phyloP scores from a whole-genome alignment of 2,797 vertebrate genomes.

The Sylvilagus floridanus region DNA sequence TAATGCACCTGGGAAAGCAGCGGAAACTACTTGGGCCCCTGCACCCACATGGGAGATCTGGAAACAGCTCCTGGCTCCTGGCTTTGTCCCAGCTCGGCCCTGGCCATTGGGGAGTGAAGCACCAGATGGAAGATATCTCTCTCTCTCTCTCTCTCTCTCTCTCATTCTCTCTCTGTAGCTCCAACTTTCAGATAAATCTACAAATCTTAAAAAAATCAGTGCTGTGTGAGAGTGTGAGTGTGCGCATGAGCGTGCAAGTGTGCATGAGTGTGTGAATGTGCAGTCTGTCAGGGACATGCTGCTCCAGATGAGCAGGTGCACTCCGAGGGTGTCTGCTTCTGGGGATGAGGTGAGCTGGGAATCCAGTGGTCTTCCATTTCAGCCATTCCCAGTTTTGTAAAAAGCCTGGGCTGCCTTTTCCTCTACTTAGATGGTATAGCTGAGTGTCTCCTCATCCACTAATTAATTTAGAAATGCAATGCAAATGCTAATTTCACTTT shows the following conservation, averaged over 20 bases:
- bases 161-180: no score
- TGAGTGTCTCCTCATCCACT: background rate
- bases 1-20: no score
- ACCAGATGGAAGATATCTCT: no score
- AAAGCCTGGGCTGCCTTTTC: background rate
- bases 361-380: background rate
- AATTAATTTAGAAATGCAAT: background rate
- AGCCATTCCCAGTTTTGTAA: background rate
- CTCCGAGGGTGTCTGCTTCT: background rate
- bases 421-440: background rate
- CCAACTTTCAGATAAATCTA: no score
- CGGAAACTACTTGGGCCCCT: no score
- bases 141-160: no score
- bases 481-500: background rate
- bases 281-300: background rate
- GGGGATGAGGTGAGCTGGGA: background rate
- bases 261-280: background rate
- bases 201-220: no score
- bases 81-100: no score
- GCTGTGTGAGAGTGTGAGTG: background rate
- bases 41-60: no score
- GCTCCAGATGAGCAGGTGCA: fast-evolving
- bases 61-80: no score
- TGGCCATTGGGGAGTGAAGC: no score
- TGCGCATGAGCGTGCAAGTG: no score